phyloP scores from a whole-genome alignment of 2,888 invertebrate species.

The Noctua janthe region DNA sequence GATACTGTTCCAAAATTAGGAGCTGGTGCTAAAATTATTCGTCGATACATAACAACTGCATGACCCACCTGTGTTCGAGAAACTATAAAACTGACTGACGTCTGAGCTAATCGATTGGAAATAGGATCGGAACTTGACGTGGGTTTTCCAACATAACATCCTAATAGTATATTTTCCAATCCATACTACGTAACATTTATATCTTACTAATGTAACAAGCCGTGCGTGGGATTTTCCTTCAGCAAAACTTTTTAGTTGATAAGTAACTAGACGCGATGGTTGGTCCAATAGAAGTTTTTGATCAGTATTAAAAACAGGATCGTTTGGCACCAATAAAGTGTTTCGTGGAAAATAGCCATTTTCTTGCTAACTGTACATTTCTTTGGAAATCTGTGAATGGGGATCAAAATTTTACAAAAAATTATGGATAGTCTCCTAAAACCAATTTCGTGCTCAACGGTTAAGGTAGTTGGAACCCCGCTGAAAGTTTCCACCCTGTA shows the following conservation, averaged over 20 bases:
- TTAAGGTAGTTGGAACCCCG: no score
- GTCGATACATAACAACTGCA: slow-evolving; percentile 38
- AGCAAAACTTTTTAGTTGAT: not conserved
- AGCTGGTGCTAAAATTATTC: slow-evolving; percentile 56
- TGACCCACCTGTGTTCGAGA: slow-evolving; percentile 54
- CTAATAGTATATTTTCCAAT: not conserved
- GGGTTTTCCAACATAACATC: not conserved
- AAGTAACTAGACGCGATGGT: no score
- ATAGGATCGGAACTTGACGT: slow-evolving; percentile 24
- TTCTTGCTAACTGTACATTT: no score
- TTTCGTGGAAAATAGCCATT: no score
- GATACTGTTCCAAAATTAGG: slow-evolving; percentile 65
- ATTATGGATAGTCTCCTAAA: not conserved
- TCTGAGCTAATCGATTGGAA: slow-evolving; percentile 47
- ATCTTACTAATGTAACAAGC: not conserved
- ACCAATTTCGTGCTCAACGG: no score
- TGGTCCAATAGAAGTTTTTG: no score
- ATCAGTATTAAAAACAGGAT: no score
- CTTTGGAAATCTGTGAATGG: no score
- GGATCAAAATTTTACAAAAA: no score
- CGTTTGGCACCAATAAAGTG: no score
- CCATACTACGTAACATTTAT: not conserved
- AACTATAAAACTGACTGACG: slow-evolving; percentile 56
- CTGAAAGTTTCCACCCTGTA: no score
- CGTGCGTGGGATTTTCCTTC: not conserved